Evolutionary conservation across 2,888 invertebrate genomes (phyloP), one percentile per base, ranked within the genome.

Genomic region (Nipponacmea schrenckii): DNA sequence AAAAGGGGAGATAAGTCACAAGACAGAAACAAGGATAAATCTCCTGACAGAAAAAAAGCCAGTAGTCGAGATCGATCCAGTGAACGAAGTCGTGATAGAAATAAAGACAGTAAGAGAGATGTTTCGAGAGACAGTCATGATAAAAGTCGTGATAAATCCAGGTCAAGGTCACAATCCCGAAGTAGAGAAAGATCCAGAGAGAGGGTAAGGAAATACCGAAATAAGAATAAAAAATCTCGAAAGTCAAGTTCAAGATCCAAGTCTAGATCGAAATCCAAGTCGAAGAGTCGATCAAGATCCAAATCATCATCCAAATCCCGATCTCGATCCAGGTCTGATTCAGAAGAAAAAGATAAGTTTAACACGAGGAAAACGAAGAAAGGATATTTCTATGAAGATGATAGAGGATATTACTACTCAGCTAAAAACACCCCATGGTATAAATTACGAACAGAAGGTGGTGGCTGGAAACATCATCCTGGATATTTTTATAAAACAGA

Each of bases 201-300:
- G 27, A 26, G 67, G 14, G 64, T 62, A 17, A 72, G 66, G 24
- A 67, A 39, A 26, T 24, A 64, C 62, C 64, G 64, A 63, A 64
- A 68, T 50, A 68, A 69, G 8, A 62, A 68, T 63, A 62, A 67
- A 14, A 71, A 68, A 56, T 56, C 72, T n/a, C 39, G 39, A 20
- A 56, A 24, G 56, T 56, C 56, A 8, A 56, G 56, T 24, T 56
- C 56, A 56, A 20, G 56, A 24, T 56, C 56, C 8, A 24, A 24
- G 24, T 56, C 56, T 20, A 24, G 56, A 20, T 56, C 56, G 12
- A 24, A 20, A 24, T 24, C 20, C 12, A 56, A 24, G 24, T 56
- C 56, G 1, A 56, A 56, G 24, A 56, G 56, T 24, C 56, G 56
- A 24, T 56, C 56, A 5, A 56, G 56, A 56, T 56, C 56, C 39